Conservation (phyloP, 1,140 invertebrate species). For the Druon quercuslanigerum region DNA sequence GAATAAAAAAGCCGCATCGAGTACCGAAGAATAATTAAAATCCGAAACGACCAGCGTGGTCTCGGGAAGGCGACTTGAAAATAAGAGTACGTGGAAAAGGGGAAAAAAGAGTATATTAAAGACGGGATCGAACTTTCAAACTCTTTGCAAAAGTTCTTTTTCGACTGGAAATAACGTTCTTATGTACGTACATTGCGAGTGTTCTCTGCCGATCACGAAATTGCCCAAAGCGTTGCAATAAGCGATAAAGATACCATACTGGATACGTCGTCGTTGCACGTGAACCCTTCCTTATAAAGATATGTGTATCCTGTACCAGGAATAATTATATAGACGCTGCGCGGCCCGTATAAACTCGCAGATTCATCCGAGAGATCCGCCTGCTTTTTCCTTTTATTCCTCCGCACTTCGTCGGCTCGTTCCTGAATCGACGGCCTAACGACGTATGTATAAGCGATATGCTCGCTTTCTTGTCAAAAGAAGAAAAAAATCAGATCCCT, state of each 20-base stretch:
- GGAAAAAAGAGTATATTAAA: no score
- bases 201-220: constrained; percentile 59
- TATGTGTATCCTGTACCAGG: constrained; percentile 60
- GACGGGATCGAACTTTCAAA: no score
- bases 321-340: constrained; percentile 66
- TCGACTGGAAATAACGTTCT: no score
- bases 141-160: no score
- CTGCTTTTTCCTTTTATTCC: constrained; percentile 49
- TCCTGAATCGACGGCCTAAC: constrained; percentile 35
- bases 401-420: constrained; percentile 32
- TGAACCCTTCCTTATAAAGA: constrained; percentile 62
- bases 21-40: no score
- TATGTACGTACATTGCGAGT: constrained; percentile 14
- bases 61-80: no score
- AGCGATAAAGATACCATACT: constrained; percentile 65
- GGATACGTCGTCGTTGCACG: constrained; percentile 60
- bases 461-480: constrained; percentile 29
- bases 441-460: constrained; percentile 27
- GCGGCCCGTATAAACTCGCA: constrained; percentile 57
- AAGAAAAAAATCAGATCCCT: neutral
- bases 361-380: constrained; percentile 62
- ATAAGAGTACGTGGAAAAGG: no score
- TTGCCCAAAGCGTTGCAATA: constrained; percentile 66
- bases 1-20: no score
- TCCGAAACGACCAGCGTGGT: no score